Evolutionary conservation across 2,888 invertebrate genomes (phyloP), one percentile per base, ranked within the genome.

Genomic region (Ganaspis brasiliensis): DNA sequence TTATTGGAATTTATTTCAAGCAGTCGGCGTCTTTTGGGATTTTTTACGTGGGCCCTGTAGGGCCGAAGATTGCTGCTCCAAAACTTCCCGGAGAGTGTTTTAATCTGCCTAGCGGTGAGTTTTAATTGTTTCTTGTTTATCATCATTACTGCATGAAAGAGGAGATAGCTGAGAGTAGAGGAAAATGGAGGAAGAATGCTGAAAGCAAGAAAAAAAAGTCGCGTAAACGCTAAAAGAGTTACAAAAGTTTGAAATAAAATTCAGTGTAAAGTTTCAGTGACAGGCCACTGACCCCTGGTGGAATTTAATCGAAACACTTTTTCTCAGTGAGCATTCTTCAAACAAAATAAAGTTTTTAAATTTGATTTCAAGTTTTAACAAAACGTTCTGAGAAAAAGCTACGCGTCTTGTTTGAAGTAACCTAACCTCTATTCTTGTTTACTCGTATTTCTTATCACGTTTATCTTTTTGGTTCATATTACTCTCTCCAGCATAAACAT

Each of bases 11-110:
- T 45, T 24, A 24, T 24, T 67, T 40, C 40, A 67, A 67, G 40
- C 6, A 45, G 40, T 14, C 45, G n/a, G 10, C 26, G 24, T 67
- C 67, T 67, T 40, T 67, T 67, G 67, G 67, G 45, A 67, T 67
- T 67, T 24, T 67, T 67, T 45, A 67, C 67, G 67, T 67, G 67
- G 67, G 67, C 67, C 67, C 67, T 67, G 21, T 24, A 67, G 67
- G 67, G 67, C 67, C 67, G 67, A 67, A 67, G 37, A 40, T 35
- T n/a, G 21, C 21, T 67, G 67, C 67, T 40, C 24, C 45, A 45
- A 67, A 45, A 67, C 67, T 67, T 67, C 21, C 2, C 21, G 24
- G 9, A 67, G 67, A 40, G 40, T 63, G 45, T 45, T 35, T 61
- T 35, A 8, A 35, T n/a, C 35, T 67, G 52, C 52, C 52, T 67